phyloP scores from a whole-genome alignment of 2,113 vertebrate species.

The Ictalurus punctatus region DNA sequence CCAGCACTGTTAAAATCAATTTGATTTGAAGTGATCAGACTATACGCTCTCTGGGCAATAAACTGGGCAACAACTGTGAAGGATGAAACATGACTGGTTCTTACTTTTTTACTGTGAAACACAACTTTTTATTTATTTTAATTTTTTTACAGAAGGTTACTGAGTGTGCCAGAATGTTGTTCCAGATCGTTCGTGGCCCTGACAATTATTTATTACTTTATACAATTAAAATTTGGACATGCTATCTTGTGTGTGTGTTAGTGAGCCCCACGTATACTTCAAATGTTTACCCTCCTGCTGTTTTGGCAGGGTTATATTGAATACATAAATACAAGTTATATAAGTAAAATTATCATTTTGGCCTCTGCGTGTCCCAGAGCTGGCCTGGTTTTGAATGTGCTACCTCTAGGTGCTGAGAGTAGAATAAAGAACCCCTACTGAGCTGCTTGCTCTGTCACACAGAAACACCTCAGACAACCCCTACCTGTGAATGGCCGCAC shows the following conservation, averaged over 20 bases:
- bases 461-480: conserved; percentile 44
- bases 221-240: conserved; percentile 1
- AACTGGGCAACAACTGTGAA: background rate
- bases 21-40: background rate
- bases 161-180: background rate
- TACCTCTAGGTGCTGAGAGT: conserved; percentile 35
- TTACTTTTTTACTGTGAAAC: background rate
- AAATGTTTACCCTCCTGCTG: conserved; percentile 9
- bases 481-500: conserved; percentile 63
- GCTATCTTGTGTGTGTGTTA: background rate
- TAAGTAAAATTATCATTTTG: conserved; percentile 11
- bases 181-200: background rate
- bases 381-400: background rate
- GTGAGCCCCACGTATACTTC: background rate
- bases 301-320: conserved; percentile 11
- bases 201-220: conserved; percentile 10
- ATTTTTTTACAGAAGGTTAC: background rate
- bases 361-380: background rate
- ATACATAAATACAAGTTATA: conserved; percentile 22
- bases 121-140: background rate
- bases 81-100: background rate
- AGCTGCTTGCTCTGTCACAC: conserved; percentile 58
- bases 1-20: background rate
- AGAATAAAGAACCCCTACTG: conserved; percentile 62
- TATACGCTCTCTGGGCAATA: background rate